Base-by-base conservation (phyloP, 2,888 invertebrate species). In the Prostheceraeus crozeri region DNA sequence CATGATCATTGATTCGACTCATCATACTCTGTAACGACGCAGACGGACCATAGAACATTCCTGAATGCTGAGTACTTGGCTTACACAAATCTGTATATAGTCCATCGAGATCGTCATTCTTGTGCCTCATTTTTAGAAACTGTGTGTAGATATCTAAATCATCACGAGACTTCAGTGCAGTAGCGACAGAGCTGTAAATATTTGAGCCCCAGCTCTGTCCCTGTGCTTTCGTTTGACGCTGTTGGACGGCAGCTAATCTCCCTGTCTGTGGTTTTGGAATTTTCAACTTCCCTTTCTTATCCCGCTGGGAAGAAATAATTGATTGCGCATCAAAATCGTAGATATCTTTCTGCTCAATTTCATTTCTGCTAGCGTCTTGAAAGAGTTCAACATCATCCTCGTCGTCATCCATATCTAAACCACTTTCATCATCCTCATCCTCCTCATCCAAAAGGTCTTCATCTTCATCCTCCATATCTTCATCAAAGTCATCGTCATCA, bases 291-390 rank as follows among this genome's bases (percentile, higher is more conserved):
- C 21, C 23, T 10, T 57, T 28, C 19, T 58, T 16, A 4, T 21
- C 54, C 16, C 14, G 6, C n/a, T 35, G n/a, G 16, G 28, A 19
- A 25, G 59, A 59, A 23, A 59, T 60, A 35, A 60, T 60, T 11
- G 59, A 60, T 33, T 59, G 59, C 3, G 60, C 60, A 25, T 59
- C 59, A 59, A 59, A 59, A 23, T 59, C 59, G 35, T 59, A 59
- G 19, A 59, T 33, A 59, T 59, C 59, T 23, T 45, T 40, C 10
- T 33, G 10, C 10, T 33, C 33, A 33, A 11, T 33, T 11, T 10
- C 16, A 25, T 51, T 23, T 16, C 51, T 48, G 14, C 21, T 21
- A 25, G 16, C 48, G 3, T 52, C 53, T 28, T 52, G 23, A 52
- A 52, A 52, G 10, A 23, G 14, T 52, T 52, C 53, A 30, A 40